phyloP scores from a whole-genome alignment of 92 coral and sea anemone genomes.

The Bergia puertoricense region DNA sequence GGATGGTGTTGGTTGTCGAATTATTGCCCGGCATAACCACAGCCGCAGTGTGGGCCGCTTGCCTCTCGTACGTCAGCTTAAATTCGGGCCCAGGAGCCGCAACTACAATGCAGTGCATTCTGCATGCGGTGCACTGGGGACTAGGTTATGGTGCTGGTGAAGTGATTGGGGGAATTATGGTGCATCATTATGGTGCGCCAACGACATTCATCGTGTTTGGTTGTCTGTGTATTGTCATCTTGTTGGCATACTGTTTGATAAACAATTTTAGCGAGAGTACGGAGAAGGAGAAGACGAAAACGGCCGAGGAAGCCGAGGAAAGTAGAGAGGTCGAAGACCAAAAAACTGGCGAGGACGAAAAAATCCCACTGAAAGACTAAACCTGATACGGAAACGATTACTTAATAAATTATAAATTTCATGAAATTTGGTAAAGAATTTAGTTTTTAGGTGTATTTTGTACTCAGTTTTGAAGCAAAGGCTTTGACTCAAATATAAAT shows the following conservation, averaged over 20 bases:
- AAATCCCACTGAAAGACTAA: background rate
- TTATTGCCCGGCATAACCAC: conserved; percentile 98
- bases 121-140: conserved; percentile 99
- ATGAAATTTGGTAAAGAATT: background rate
- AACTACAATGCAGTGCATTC: conserved; percentile 99
- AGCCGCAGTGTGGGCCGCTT: conserved; percentile 99
- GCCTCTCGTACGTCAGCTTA: conserved; percentile 95
- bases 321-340: conserved; percentile 42
- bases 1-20: conserved; percentile 96
- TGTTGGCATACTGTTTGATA: conserved; percentile 82
- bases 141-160: conserved; percentile 99
- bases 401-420: background rate
- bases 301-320: conserved; percentile 47
- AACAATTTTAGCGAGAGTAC: conserved; percentile 78
- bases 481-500: no score
- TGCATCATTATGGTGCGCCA: conserved; percentile 95
- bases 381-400: background rate
- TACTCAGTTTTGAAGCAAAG: no score
- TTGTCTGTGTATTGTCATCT: conserved; percentile 70
- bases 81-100: conserved; percentile 99
- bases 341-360: conserved; percentile 43
- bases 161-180: conserved; percentile 96
- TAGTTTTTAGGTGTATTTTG: background rate
- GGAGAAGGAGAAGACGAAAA: conserved; percentile 41
- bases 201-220: conserved; percentile 94